These are phyloP conservation scores for Echinometra lucunter DNA, from an alignment of 53 echinoderm and acorn worm genomes.

Conservation along the genomic window DNA sequence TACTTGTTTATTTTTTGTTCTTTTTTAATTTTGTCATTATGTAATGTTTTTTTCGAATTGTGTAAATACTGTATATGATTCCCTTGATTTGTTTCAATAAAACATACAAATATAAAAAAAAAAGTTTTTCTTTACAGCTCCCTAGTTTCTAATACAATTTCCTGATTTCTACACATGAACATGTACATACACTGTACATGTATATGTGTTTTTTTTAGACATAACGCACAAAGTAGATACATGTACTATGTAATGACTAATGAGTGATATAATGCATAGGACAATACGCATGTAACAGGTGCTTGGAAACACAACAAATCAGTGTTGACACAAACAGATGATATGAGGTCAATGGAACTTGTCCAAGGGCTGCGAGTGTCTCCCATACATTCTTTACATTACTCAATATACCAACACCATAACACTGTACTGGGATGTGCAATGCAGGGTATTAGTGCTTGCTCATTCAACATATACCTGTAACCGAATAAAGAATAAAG, in stretches of 20 bases:
- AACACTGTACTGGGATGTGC: background rate
- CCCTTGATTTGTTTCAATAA: too few relatives aligned
- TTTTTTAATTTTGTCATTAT: too few relatives aligned
- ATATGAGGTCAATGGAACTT: constrained; percentile 18
- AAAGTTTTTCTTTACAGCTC: too few relatives aligned
- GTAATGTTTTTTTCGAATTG: too few relatives aligned
- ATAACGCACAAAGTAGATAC: background rate
- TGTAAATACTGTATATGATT: too few relatives aligned
- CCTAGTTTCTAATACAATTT: too few relatives aligned
- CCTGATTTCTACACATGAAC: too few relatives aligned
- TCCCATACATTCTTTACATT: background rate
- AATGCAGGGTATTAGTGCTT: background rate
- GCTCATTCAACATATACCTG: background rate
- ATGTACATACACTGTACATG: background rate
- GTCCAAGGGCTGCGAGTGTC: background rate
- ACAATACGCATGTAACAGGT: constrained; percentile 5
- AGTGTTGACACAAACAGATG: constrained; percentile 14
- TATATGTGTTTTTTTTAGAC: background rate
- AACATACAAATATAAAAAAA: too few relatives aligned
- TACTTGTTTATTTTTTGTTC: too few relatives aligned
- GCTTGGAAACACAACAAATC: constrained; percentile 8
- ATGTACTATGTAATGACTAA: background rate
- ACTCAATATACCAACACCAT: background rate
- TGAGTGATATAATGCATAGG: background rate
- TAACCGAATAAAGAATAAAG: background rate